Conservation (phyloP, 2,113 vertebrate genomes). For the Guaruba guarouba region DNA sequence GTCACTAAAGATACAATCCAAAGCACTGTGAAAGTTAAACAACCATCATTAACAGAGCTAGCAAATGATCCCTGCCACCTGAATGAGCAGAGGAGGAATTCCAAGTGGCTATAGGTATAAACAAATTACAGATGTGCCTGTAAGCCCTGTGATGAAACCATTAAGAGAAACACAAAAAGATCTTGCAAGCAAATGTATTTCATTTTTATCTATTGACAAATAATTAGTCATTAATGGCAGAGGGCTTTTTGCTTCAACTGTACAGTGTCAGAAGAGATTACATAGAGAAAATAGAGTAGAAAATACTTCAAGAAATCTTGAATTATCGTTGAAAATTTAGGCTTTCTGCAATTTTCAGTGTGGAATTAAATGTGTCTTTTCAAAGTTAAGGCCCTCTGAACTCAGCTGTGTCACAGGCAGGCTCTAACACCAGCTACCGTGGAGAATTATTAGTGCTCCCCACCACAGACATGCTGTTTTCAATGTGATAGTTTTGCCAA, state of each 20-base stretch:
- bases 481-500: background rate
- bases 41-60: background rate
- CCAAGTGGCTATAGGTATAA: background rate
- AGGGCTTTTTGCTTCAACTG: background rate
- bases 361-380: background rate
- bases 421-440: accelerated
- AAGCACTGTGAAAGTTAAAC: background rate
- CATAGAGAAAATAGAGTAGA: background rate
- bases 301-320: background rate
- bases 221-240: background rate
- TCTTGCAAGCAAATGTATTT: background rate
- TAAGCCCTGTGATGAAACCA: background rate
- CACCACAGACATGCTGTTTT: background rate
- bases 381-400: background rate
- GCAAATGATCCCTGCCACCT: background rate
- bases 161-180: background rate
- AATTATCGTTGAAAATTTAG: background rate
- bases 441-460: background rate
- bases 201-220: background rate
- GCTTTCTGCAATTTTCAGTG: background rate
- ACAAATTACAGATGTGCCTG: background rate
- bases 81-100: background rate
- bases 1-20: background rate
- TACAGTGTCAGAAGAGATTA: background rate
- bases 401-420: background rate